These are phyloP conservation scores for Leptoclinus maculatus DNA, from an alignment of 2,797 vertebrate species.

Conservation along the genomic window DNA sequence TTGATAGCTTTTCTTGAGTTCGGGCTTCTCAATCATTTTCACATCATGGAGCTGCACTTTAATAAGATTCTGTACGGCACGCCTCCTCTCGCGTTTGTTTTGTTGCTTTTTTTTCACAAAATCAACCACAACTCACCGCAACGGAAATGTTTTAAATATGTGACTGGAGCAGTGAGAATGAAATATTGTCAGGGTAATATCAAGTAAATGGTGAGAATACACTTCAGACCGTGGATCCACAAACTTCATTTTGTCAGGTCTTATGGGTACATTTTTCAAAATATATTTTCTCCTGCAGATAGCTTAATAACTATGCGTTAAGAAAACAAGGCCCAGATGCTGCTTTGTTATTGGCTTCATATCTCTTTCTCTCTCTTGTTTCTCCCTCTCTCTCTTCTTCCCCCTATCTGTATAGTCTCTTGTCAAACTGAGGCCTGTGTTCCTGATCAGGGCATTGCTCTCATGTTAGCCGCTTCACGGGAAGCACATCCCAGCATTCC, in stretches of 20 bases:
- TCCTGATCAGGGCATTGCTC: constrained; percentile 88
- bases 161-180: not conserved
- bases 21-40: constrained; percentile 51
- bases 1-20: constrained; percentile 48
- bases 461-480: constrained; percentile 93
- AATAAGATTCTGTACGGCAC: not conserved
- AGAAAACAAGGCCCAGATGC: constrained; percentile 61
- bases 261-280: constrained; percentile 18
- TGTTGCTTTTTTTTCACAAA: constrained; percentile 13
- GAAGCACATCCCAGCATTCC: constrained; percentile 96
- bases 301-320: constrained; percentile 60
- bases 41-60: constrained; percentile 17
- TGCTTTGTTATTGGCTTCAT: constrained; percentile 56
- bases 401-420: constrained; percentile 69
- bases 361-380: constrained; percentile 40
- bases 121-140: not conserved
- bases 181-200: constrained; percentile 2
- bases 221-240: constrained; percentile 8
- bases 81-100: constrained; percentile 3
- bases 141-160: not conserved
- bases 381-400: constrained; percentile 21
- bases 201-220: constrained; percentile 22
- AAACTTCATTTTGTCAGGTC: constrained; percentile 31
- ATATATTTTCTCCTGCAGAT: constrained; percentile 30
- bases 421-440: constrained; percentile 76